Base-by-base conservation (phyloP, 2,888 invertebrate species). In the Hofmannophila pseudospretella region DNA sequence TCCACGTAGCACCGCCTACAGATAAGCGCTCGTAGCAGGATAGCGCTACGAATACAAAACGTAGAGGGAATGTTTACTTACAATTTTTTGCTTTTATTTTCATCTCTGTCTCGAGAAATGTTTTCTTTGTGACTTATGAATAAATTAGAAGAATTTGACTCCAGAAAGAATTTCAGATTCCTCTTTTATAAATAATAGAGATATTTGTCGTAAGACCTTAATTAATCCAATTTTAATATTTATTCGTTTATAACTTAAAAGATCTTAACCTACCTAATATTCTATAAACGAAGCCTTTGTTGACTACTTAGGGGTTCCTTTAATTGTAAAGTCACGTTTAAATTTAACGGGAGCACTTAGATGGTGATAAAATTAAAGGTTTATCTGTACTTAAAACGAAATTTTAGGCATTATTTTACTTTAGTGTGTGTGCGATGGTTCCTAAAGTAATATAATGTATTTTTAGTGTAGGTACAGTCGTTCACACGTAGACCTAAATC, bases 31-130 rank as follows among this genome's bases (percentile, higher is more conserved):
- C 14, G 14, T 7, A 30, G 16, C 14, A 4, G 30, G n/a, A n/a
- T 4, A 10, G n/a, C 30, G 30, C 30, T 30, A 30, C 30, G 30
- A 30, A 30, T 30, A 16, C 30, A 16, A 30, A 30, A 5, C 16
- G 14, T 30, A 30, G n/a, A 10, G 4, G 14, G 30, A 30, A 30
- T n/a, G 16, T n/a, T n/a, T n/a, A n/a, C n/a, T 4, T 9, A 16
- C 16, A n/a, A 16, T 16, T 30, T 30, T 14, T 27, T 27, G 27
- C 27, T 11, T 27, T 11, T 27, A n/a, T 9, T 10, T 2, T 27
- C 27, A 26, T 26, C 2, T 27, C 27, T 10, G 7, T 7, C 1
- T 7, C 4, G 10, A 11, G 1, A 8, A n/a, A n/a, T n/a, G 23
- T 5, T 27, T 5, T n/a, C 11, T 27, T 27, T 10, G 11, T 11